These are phyloP conservation scores for Charadrius vociferus DNA, from an alignment of 2,113 vertebrate genomes.

Conservation along the genomic window DNA sequence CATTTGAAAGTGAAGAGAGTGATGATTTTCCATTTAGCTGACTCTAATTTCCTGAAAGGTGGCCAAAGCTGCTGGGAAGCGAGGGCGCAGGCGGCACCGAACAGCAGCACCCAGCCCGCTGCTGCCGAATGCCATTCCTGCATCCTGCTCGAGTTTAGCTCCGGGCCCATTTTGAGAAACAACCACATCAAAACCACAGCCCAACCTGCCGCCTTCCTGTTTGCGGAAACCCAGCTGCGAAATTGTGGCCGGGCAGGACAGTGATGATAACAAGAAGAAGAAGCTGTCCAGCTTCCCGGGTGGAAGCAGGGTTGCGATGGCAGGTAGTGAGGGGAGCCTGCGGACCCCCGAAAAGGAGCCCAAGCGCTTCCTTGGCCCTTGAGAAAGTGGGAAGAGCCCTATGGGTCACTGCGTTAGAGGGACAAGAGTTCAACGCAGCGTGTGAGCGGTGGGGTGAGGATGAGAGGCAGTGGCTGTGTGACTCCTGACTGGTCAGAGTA, in stretches of 20 bases:
- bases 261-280: neutral
- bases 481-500: neutral
- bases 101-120: rapidly evolving
- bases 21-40: neutral
- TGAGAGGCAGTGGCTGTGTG: neutral
- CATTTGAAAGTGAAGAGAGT: neutral
- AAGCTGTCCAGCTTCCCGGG: rapidly evolving
- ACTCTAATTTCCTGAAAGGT: neutral
- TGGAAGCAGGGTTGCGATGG: neutral
- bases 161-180: neutral
- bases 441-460: rapidly evolving
- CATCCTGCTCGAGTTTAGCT: neutral
- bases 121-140: neutral
- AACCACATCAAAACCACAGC: neutral
- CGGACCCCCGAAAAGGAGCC: rapidly evolving
- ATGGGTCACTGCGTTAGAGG: neutral
- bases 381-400: neutral
- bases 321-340: neutral
- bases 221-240: neutral
- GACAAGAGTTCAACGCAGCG: neutral
- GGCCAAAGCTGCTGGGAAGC: neutral
- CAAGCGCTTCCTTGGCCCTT: rapidly evolving
- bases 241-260: neutral
- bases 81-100: rapidly evolving
- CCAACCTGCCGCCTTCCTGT: neutral